phyloP scores from a whole-genome alignment of 1,140 invertebrate species.

The Drosophila bipectinata region DNA sequence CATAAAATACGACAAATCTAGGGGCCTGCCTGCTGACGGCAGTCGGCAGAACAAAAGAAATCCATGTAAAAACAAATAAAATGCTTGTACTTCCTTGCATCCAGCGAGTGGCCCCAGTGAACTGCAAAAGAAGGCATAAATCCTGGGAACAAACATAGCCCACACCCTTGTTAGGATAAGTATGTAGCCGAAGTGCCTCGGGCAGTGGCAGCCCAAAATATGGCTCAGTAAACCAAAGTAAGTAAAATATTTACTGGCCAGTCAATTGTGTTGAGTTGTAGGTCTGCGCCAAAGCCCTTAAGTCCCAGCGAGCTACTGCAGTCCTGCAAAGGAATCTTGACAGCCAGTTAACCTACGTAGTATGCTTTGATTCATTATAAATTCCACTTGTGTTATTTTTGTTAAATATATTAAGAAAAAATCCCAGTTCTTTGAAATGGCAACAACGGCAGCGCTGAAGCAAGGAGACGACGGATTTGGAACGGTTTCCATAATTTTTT shows the following conservation, averaged over 20 bases:
- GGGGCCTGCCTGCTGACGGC: background rate
- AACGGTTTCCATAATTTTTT: too few relatives aligned
- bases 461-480: too few relatives aligned
- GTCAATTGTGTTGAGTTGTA: conserved; percentile 36
- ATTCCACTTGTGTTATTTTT: background rate
- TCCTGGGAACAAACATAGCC: conserved; percentile 40
- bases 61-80: conserved; percentile 75
- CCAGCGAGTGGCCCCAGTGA: conserved; percentile 18
- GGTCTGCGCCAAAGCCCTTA: conserved; percentile 16
- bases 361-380: background rate
- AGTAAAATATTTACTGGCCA: conserved; percentile 58
- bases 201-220: background rate
- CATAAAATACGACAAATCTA: conserved; percentile 52
- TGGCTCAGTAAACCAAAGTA: conserved; percentile 46
- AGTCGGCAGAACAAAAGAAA: conserved; percentile 17
- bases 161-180: conserved; percentile 9
- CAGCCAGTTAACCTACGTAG: background rate
- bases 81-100: conserved; percentile 50
- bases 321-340: too few relatives aligned
- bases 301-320: conserved; percentile 14
- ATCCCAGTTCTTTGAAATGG: background rate
- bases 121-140: conserved; percentile 67
- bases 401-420: background rate
- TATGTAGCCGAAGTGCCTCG: conserved; percentile 65
- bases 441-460: background rate